A percentile compares a stretch with the other conserved stretches of the same genome.
Evolutionary conservation across 2,797 vertebrate species (phyloP).

Genomic region (Clarias fuscus): DNA sequence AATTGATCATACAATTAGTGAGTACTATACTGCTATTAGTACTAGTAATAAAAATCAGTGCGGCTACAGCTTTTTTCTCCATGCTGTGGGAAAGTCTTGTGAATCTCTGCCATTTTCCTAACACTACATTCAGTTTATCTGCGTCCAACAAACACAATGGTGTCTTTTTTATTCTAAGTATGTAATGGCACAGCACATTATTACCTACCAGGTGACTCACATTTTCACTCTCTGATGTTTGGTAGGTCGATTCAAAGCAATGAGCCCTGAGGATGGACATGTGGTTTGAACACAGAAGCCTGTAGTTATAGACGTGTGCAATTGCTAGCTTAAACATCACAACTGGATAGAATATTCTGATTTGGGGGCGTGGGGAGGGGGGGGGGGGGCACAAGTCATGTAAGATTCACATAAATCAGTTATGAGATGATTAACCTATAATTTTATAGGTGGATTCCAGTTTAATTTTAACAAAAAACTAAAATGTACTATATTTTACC

Average conservation of each 20-base stretch:
- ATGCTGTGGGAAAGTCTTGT: background rate
- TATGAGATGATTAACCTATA: background rate
- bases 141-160: constrained; percentile 16
- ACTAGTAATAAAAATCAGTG: background rate
- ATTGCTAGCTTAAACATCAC: background rate
- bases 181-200: background rate
- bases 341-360: constrained; percentile 18
- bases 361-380: background rate
- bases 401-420: background rate
- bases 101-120: constrained; percentile 14
- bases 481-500: background rate
- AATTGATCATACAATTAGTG: background rate
- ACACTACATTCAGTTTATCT: constrained; percentile 5
- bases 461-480: background rate
- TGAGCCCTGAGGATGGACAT: background rate
- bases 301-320: background rate
- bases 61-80: background rate
- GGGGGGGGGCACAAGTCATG: background rate
- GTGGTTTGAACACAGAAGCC: constrained; percentile 5
- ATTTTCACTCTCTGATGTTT: constrained; percentile 1
- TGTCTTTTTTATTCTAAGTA: background rate
- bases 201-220: constrained; percentile 6
- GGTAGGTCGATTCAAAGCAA: constrained; percentile 1
- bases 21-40: background rate
- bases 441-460: background rate